These are phyloP conservation scores for Smithornis capensis DNA, from an alignment of 2,113 vertebrate genomes.

Conservation along the genomic window DNA sequence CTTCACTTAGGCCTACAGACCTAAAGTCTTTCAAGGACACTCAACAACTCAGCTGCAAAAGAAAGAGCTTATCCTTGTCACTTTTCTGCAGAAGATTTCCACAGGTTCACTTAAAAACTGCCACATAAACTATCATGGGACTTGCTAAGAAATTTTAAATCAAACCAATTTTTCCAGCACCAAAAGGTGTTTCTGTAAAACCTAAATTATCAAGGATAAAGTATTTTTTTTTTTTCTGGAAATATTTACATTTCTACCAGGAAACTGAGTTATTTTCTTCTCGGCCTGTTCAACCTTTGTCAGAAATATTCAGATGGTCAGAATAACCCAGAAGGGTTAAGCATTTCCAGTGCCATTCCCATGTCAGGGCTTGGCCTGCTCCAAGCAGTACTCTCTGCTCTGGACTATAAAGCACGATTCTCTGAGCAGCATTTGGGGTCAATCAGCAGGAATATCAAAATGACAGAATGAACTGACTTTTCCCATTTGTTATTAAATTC, in stretches of 20 bases:
- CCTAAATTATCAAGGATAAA: background rate
- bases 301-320: background rate
- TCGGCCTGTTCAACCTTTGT: background rate
- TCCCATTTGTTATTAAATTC: background rate
- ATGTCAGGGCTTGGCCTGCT: background rate
- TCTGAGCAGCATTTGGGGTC: background rate
- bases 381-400: fast-evolving
- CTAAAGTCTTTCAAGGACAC: background rate
- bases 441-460: background rate
- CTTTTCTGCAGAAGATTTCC: background rate
- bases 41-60: background rate
- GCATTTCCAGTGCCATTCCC: background rate
- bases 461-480: background rate
- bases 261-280: background rate
- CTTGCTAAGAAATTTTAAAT: background rate
- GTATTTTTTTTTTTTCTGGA: background rate
- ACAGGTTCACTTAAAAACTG: background rate
- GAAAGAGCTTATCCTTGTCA: background rate
- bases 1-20: background rate
- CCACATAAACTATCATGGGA: background rate
- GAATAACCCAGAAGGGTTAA: background rate
- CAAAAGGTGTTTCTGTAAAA: background rate
- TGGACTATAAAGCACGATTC: background rate
- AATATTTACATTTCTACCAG: background rate
- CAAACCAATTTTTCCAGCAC: background rate